These are phyloP conservation scores for Temnothorax longispinosus DNA, from an alignment of 1,140 invertebrate genomes.

Conservation along the genomic window DNA sequence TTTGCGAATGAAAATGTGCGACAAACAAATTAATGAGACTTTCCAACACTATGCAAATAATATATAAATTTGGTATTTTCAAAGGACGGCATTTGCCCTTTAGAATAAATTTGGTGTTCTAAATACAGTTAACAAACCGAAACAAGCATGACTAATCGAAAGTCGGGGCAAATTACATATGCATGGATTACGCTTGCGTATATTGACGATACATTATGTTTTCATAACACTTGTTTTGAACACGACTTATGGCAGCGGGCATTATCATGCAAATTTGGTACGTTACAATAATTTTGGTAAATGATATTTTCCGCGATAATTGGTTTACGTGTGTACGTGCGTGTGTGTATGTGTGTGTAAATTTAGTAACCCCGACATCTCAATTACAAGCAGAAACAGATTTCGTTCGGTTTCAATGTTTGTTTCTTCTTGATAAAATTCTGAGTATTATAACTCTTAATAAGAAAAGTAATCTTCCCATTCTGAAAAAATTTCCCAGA, in stretches of 20 bases:
- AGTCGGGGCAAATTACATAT: constrained; percentile 33
- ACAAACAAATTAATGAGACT: constrained; percentile 24
- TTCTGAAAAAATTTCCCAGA: not conserved
- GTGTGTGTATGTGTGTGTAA: not conserved
- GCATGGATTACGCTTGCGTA: constrained; percentile 36
- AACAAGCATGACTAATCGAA: constrained; percentile 45
- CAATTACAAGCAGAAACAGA: constrained; percentile 1
- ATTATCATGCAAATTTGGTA: constrained; percentile 40
- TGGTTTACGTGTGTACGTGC: not conserved
- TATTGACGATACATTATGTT: constrained; percentile 41
- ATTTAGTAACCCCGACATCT: not conserved
- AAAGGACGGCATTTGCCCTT: constrained; percentile 10
- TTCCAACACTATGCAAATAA: constrained; percentile 2
- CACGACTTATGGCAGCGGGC: constrained; percentile 15
- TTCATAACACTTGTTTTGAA: constrained; percentile 45
- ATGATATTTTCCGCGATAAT: constrained; percentile 42
- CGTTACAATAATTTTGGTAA: constrained; percentile 37
- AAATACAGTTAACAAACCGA: constrained; percentile 30
- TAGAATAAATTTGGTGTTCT: not conserved
- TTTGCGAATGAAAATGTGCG: constrained; percentile 8
- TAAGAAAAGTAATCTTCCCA: not conserved
- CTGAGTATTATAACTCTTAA: not conserved
- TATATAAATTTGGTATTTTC: constrained; percentile 11
- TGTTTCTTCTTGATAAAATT: not conserved
- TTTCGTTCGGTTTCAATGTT: not conserved